A percentile compares a stretch with the other conserved stretches of the same genome.
Evolutionary conservation across 2,797 vertebrate species (phyloP).

Genomic region (Urophycis tenuis): DNA sequence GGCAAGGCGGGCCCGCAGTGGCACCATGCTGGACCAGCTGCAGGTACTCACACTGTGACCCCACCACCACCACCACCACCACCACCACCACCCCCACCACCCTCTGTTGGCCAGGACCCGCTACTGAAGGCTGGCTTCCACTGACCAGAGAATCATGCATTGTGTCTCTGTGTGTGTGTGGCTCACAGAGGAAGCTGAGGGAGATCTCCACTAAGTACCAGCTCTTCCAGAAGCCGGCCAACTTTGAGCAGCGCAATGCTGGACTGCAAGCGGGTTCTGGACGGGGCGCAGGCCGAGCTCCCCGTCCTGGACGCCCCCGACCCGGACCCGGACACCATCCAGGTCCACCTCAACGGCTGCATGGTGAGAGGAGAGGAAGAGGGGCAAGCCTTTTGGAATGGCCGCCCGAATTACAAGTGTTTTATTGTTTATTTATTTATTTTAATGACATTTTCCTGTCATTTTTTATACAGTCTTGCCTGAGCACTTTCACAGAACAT

Average conservation of each 20-base stretch:
- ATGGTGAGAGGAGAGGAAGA: constrained; percentile 74
- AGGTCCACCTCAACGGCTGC: constrained; percentile 82
- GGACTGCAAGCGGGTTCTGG: constrained; percentile 88
- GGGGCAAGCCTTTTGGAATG: background rate
- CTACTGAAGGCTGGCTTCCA: constrained; percentile 12
- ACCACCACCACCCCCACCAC: constrained; percentile 42
- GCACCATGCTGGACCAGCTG: constrained; percentile 81
- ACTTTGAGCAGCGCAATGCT: constrained; percentile 98
- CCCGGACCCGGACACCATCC: constrained; percentile 83
- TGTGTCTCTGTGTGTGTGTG: background rate
- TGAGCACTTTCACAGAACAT: no score
- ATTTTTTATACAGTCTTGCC: no score
- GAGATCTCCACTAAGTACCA: constrained; percentile 95
- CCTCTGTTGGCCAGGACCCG: constrained; percentile 38
- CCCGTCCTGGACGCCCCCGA: constrained; percentile 81
- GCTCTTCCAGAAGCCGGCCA: constrained; percentile 97
- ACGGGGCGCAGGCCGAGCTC: constrained; percentile 85
- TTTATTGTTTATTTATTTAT: no score
- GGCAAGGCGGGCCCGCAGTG: constrained; percentile 74
- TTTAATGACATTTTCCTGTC: no score
- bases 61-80: no score
- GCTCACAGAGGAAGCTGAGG: constrained; percentile 83
- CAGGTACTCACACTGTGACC: constrained; percentile 79
- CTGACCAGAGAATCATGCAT: background rate
- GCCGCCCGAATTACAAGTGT: no score